A percentile compares a stretch with the other conserved stretches of the same genome.
Evolutionary conservation across 2,888 invertebrate species (phyloP).

Genomic region (Deilephila elpenor): DNA sequence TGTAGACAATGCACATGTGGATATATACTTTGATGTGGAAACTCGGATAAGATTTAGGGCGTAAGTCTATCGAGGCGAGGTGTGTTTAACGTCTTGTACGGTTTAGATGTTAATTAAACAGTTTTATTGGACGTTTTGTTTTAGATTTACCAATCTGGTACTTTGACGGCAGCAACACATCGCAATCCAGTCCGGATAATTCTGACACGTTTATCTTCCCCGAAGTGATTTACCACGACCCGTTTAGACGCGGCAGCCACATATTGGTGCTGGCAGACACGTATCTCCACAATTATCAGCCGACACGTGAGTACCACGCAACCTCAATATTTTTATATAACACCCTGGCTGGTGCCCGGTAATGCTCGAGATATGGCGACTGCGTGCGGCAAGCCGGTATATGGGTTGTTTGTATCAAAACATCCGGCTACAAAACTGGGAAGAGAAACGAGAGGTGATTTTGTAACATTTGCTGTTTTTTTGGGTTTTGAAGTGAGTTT

Average conservation of each 20-base stretch:
- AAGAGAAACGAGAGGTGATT: no score
- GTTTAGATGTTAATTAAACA: conserved; percentile 41
- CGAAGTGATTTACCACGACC: conserved; percentile 91
- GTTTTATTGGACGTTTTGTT: conserved; percentile 46
- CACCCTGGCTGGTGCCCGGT: no score
- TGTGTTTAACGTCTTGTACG: conserved; percentile 36
- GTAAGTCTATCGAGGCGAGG: conserved; percentile 28
- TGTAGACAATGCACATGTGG: neutral
- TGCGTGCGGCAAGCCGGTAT: no score
- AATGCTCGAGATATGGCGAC: no score
- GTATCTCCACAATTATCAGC: conserved; percentile 86
- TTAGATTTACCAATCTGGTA: conserved; percentile 90
- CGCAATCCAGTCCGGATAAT: conserved; percentile 86
- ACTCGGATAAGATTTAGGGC: neutral
- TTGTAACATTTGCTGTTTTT: no score
- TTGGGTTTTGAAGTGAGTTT: no score
- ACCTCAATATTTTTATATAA: neutral
- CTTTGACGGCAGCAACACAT: conserved; percentile 90
- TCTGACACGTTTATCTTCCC: conserved; percentile 91
- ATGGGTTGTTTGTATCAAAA: no score
- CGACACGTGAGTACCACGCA: conserved; percentile 59
- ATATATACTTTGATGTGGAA: conserved; percentile 1
- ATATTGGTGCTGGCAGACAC: conserved; percentile 91
- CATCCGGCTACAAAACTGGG: no score
- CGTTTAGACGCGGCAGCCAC: conserved; percentile 90